phyloP scores from a whole-genome alignment of 1,140 invertebrate genomes.

The Bilobella aurantiaca region DNA sequence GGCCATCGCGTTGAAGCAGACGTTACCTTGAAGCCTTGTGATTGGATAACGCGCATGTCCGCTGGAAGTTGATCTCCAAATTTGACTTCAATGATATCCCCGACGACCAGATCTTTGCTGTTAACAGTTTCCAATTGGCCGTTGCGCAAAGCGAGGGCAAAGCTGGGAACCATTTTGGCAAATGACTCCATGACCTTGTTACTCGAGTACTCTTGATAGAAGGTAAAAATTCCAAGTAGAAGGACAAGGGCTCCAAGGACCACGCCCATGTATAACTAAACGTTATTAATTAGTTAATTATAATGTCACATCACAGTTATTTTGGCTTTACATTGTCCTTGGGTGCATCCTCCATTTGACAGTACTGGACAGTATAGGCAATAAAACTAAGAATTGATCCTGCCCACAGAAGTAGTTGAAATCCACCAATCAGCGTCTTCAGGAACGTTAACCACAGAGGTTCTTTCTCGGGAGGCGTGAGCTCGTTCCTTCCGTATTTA shows the following conservation, averaged over 20 bases:
- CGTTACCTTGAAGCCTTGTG: slow-evolving; percentile 39
- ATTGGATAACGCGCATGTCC: slow-evolving; percentile 48
- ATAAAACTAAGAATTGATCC: slow-evolving; percentile 94
- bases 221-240: slow-evolving; percentile 93
- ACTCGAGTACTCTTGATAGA: slow-evolving; percentile 60
- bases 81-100: slow-evolving; percentile 73
- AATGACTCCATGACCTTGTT: slow-evolving; percentile 90
- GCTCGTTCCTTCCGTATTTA: slow-evolving; percentile 87
- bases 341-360: slow-evolving; percentile 2
- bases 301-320: not conserved
- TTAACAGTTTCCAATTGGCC: slow-evolving; percentile 50
- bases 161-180: slow-evolving; percentile 79
- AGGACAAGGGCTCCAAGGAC: slow-evolving; percentile 90
- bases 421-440: slow-evolving; percentile 95
- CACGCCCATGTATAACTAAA: slow-evolving; percentile 77
- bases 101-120: slow-evolving; percentile 59
- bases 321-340: slow-evolving; percentile 18
- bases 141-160: slow-evolving; percentile 54
- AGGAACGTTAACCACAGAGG: slow-evolving; percentile 98
- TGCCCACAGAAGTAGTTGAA: slow-evolving; percentile 91
- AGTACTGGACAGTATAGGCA: slow-evolving; percentile 53
- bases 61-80: slow-evolving; percentile 46
- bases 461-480: slow-evolving; percentile 89
- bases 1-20: no score
- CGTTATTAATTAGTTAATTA: not conserved